Evolutionary conservation across 2,888 invertebrate genomes (phyloP), one percentile per base, ranked within the genome.

Genomic region (Antitype chi): DNA sequence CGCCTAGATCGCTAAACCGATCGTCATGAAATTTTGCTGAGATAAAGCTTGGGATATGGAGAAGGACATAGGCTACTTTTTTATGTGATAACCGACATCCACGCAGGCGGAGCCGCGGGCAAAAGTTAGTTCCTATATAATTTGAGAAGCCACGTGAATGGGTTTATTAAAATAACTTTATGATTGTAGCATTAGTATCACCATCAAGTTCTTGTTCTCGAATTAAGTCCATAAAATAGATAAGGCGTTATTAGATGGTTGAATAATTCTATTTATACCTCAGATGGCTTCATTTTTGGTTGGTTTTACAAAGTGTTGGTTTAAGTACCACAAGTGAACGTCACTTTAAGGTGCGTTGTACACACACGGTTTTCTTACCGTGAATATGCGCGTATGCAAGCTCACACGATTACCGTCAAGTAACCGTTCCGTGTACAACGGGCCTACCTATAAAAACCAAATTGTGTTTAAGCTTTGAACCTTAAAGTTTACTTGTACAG

Each of bases 41-140:
- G 5, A 38, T 38, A 38, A 38, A 38, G 38, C 38, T 6, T 38
- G 38, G 5, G 38, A 6, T 38, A 38, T 38, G 38, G 6, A 38
- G 38, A 38, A 38, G 38, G 3, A 38, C 6, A 38, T 38, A 38
- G 5, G 38, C 5, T 38, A 38, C 38, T 38, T 38, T 38, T 38
- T 38, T 38, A 38, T 6, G 3, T 6, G 38, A 38, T 5, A 38
- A 38, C 38, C 38, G 38, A 38, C 38, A 5, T 38, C 38, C 38
- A 38, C 38, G 38, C 6, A 6, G 38, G 38, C 3, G 5, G 6
- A 38, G 38, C 38, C 38, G 38, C 38, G 38, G 38, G 4, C 38
- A 2, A 38, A 38, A 38, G 38, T 6, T 38, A 38, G 38, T 82
- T 73, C 52, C 3, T 52, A 70, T 79, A 49, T 76, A 23, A 67